Percentiles rank a stretch among this genome's conserved stretches.
Evolutionary conservation across 2,797 vertebrate genomes (phyloP).

Genomic region (Chloroceryle amazona): DNA sequence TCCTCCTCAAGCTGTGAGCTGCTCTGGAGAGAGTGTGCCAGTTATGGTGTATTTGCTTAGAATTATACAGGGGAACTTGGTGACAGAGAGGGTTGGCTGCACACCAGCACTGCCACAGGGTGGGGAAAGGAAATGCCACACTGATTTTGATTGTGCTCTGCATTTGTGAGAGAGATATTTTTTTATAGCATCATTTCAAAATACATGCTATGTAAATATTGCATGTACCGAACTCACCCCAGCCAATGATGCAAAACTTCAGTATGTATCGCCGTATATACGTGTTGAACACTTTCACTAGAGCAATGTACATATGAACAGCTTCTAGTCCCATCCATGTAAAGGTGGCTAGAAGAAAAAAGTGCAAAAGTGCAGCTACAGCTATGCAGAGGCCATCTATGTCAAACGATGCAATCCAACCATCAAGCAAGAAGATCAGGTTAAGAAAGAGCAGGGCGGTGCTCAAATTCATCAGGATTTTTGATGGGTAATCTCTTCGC

Average conservation of each 20-base stretch:
- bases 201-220: background rate
- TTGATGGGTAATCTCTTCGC: conserved; percentile 95
- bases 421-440: conserved; percentile 91
- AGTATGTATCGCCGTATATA: conserved; percentile 96
- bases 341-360: conserved; percentile 94
- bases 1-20: background rate
- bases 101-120: fast-evolving
- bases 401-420: conserved; percentile 90
- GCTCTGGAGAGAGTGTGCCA: background rate
- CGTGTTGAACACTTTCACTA: conserved; percentile 99
- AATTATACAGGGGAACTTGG: background rate
- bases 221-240: conserved; percentile 86
- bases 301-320: conserved; percentile 97
- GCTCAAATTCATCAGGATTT: conserved; percentile 98
- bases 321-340: conserved; percentile 99
- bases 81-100: background rate
- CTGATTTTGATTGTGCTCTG: background rate
- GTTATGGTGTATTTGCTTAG: background rate
- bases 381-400: conserved; percentile 86
- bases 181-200: background rate
- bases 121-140: fast-evolving
- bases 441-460: conserved; percentile 93
- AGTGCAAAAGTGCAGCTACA: conserved; percentile 90
- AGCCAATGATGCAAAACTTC: conserved; percentile 97
- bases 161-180: background rate